Evolutionary conservation across 2,888 invertebrate genomes (phyloP).

Genomic region (Alentia gelatinosa): DNA sequence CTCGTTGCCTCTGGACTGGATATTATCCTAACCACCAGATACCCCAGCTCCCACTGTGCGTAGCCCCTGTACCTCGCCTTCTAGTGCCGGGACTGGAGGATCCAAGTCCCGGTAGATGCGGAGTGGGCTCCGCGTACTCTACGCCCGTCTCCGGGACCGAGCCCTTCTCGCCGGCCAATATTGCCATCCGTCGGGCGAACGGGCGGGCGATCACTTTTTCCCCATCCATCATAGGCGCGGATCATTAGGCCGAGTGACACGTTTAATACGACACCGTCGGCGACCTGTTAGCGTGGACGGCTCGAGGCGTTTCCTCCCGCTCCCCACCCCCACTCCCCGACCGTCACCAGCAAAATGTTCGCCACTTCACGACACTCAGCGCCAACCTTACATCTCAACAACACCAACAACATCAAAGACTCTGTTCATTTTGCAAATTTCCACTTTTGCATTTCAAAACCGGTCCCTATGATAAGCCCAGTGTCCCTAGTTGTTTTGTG

Average conservation of each 20-base stretch:
- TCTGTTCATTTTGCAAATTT: too few species aligned
- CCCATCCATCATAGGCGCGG: constrained; percentile 32
- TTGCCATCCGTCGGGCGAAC: background rate
- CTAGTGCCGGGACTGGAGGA: background rate
- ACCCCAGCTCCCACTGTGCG: too few species aligned
- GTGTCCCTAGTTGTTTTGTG: too few species aligned
- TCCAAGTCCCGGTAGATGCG: background rate
- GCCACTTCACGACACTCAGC: background rate
- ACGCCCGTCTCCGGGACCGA: background rate
- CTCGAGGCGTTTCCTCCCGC: background rate
- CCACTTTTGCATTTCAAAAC: too few species aligned
- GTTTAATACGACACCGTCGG: constrained; percentile 48
- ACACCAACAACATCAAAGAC: background rate
- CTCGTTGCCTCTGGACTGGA: too few species aligned
- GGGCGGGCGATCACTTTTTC: background rate
- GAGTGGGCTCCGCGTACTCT: too few species aligned
- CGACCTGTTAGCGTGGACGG: background rate
- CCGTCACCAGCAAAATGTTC: background rate
- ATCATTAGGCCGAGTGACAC: constrained; percentile 28
- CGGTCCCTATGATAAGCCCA: too few species aligned
- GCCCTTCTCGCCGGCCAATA: background rate
- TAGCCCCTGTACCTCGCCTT: background rate
- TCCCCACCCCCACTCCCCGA: background rate
- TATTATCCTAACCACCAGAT: too few species aligned
- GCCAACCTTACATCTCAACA: background rate